phyloP scores from a whole-genome alignment of 2,113 vertebrate species.

The Ceratotherium simum region DNA sequence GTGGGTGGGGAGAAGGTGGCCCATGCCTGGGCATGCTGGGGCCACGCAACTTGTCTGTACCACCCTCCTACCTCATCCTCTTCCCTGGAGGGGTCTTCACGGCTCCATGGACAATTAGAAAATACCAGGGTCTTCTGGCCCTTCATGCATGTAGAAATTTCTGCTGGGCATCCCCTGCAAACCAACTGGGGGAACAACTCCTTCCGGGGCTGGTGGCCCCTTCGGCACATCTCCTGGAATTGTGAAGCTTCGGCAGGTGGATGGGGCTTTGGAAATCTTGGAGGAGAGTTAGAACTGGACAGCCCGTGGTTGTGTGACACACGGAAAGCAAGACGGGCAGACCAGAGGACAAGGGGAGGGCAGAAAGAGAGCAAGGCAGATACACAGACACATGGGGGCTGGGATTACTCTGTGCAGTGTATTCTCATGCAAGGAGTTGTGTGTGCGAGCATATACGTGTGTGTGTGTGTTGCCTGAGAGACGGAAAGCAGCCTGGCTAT shows the following conservation, averaged over 20 bases:
- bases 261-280: not conserved
- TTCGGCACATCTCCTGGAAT: not conserved
- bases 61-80: fast-evolving
- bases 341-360: not conserved
- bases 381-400: not conserved
- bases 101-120: not conserved
- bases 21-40: too few species aligned
- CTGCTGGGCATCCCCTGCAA: not conserved
- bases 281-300: not conserved
- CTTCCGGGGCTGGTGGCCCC: not conserved
- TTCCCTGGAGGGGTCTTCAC: too few species aligned
- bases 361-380: not conserved
- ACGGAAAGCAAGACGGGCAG: not conserved
- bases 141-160: not conserved
- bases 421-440: not conserved
- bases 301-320: not conserved
- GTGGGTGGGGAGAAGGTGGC: not conserved
- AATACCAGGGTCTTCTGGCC: not conserved
- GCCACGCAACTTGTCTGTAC: not conserved
- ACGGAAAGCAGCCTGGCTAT: not conserved
- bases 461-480: not conserved
- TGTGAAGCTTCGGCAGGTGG: not conserved
- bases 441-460: not conserved
- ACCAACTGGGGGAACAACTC: not conserved
- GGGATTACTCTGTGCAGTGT: not conserved